Conservation (phyloP, 2,797 vertebrate species). For the Rhincodon typus region DNA sequence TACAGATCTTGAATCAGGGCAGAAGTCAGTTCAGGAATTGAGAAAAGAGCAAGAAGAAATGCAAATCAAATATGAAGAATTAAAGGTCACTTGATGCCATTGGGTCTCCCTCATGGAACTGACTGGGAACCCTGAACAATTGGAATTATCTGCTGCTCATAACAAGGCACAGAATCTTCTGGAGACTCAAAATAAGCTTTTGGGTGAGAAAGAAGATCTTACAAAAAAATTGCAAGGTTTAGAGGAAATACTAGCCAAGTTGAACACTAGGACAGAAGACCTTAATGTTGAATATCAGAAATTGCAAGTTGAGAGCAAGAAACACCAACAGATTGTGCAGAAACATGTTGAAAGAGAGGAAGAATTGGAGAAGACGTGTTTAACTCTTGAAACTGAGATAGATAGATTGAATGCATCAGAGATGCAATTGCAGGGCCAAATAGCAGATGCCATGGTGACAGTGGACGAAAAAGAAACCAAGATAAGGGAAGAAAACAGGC, state of each 20-base stretch:
- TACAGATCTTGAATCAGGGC: constrained; percentile 62
- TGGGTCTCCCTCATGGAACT: too few species aligned
- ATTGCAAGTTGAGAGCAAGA: constrained; percentile 56
- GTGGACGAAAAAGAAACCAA: constrained; percentile 63
- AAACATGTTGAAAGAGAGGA: constrained; percentile 55
- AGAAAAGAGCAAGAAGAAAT: constrained; percentile 48
- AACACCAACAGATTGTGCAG: constrained; percentile 57
- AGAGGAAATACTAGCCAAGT: constrained; percentile 52
- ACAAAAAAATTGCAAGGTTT: constrained; percentile 52
- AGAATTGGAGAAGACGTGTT: constrained; percentile 54
- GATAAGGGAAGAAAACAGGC: constrained; percentile 60
- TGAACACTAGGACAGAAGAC: constrained; percentile 51
- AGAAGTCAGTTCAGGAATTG: constrained; percentile 45
- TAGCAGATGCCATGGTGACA: constrained; percentile 51
- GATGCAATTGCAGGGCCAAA: constrained; percentile 57
- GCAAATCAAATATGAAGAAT: constrained; percentile 48
- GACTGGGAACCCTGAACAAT: too few species aligned
- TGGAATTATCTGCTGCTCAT: constrained; percentile 57
- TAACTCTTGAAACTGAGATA: constrained; percentile 56
- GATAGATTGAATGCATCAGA: constrained; percentile 59
- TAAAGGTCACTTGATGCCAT: too few species aligned
- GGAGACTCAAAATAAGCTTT: constrained; percentile 60
- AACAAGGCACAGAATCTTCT: constrained; percentile 66
- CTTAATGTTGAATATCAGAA: constrained; percentile 54
- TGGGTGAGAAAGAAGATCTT: constrained; percentile 59